Evolutionary conservation across 2,888 invertebrate species (phyloP), one percentile per base, ranked within the genome.

Genomic region (Entomobrya multifasciata): DNA sequence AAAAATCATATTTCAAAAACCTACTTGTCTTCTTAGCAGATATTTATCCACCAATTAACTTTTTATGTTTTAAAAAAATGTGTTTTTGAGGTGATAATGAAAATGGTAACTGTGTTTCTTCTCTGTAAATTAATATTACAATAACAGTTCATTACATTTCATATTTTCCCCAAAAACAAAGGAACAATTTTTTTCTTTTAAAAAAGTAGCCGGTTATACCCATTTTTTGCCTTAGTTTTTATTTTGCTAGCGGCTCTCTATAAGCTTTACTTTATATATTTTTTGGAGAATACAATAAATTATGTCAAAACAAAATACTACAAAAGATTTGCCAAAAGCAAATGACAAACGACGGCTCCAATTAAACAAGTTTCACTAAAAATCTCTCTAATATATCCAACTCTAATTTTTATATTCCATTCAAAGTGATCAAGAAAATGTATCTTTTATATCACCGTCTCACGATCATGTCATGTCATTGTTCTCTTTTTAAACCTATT

Each of bases 291-390:
- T 30, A 30, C 11, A 20, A 30, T 62, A 70, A 47, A 70, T 47
- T 47, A 47, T 15, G 8, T 25, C 20, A 47, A 44, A 47, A 36
- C 25, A 47, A 70, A 44, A 70, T 44, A 70, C 22, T 25, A 10
- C 27, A 74, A 74, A 74, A 30, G 30, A 74, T n/a, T n/a, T n/a
- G n/a, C n/a, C n/a, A 30, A 74, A 6, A 36, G 8, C 52, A 20
- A 74, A 52, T 55, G 52, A 74, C 74, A 74, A 79, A 79, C 65
- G 79, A 79, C 79, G 79, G 44, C 49, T 47, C 62, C 62, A 79
- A 79, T 79, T 79, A 79, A 77, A 47, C 30, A 74, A 77, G 79
- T 79, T 65, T 65, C 65, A 49, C 65, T 79, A 62, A n/a, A n/a
- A n/a, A 79, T 79, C 65, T 41, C 47, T 60, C 27, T 44, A n/a